These are phyloP conservation scores for Congeria kusceri DNA, from an alignment of 2,888 invertebrate genomes.

Conservation along the genomic window DNA sequence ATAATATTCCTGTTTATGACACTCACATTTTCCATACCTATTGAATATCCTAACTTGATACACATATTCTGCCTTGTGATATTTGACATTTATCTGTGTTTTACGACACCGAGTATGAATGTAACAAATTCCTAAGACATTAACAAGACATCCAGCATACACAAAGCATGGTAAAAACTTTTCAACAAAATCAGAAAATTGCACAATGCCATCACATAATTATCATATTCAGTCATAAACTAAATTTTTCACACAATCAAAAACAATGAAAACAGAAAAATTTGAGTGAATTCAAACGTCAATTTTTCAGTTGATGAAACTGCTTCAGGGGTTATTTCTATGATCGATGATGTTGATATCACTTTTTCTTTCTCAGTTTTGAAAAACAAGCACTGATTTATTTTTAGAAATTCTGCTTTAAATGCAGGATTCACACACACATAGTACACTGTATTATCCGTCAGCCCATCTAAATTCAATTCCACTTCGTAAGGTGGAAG, in stretches of 20 bases:
- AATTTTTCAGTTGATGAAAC: conserved; percentile 4
- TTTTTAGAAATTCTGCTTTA: conserved; percentile 36
- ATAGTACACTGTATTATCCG: conserved; percentile 63
- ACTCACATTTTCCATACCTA: no score
- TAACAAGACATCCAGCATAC: no score
- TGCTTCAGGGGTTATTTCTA: conserved; percentile 14
- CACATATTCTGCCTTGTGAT: no score
- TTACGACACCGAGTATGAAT: no score
- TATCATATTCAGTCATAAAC: neutral
- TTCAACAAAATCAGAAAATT: no score
- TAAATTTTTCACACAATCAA: neutral
- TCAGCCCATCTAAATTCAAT: conserved; percentile 45
- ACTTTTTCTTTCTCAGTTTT: conserved; percentile 22
- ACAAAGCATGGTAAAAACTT: no score
- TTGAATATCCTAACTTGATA: no score
- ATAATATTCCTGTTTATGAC: no score
- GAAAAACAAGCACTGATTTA: conserved; percentile 61
- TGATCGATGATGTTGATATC: conserved; percentile 9
- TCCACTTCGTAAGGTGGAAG: conserved; percentile 62
- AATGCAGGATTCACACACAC: conserved; percentile 71
- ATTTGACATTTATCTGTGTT: no score
- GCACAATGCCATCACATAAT: no score
- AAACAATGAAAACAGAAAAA: conserved; percentile 18
- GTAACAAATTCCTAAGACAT: no score
- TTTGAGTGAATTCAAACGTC: neutral